Base-by-base conservation (phyloP, 2,113 vertebrate species). In the Bombycilla garrulus region DNA sequence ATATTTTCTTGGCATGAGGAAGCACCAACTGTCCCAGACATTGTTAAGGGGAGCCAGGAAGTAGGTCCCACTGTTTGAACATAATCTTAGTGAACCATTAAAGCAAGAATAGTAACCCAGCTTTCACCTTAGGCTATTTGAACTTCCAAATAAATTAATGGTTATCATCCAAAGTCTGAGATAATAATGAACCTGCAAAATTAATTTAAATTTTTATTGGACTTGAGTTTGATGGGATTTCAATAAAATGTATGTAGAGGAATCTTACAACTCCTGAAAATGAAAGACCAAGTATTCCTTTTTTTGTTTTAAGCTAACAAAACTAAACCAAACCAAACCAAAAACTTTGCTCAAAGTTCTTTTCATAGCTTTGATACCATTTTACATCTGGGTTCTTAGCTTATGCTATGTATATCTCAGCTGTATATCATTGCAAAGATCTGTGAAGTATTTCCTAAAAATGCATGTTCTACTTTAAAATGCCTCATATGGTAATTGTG, bases 401-500 rank as follows among this genome's bases (percentile, higher is more conserved):
- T 79, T 22, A 29, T 38, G 12, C 21, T 36, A 25, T 36, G 6
- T 42, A 20, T 78, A 44, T 62, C 35, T 54, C 9, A 54, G 11
- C 8, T 64, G 16, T 48, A 35, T 57, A 28, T n/a, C 19, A 61
- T 14, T 26, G 6, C 24, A 28, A 82, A 38, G 35, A 40, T 40
- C 9, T 29, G 4, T 45, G 25, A 79, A 79, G 3, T 4, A 35
- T 48, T 69, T 81, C 24, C 50, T 61, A 31, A 45, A 86, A 60
- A 12, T 31, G 5, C 6, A 35, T 31, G 9, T 36, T 81, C 6
- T 3, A 15, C 13, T 72, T 61, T 33, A 56, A 73, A 54, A 33
- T 1, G 1, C 3, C 9, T 77, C 26, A 36, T 8, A 36, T 8
- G 18, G 1, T 6, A 81, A 29, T 24, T 87, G 4, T 6, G 45